phyloP scores from a whole-genome alignment of 2,797 vertebrate species.

The Octomys mimax region DNA sequence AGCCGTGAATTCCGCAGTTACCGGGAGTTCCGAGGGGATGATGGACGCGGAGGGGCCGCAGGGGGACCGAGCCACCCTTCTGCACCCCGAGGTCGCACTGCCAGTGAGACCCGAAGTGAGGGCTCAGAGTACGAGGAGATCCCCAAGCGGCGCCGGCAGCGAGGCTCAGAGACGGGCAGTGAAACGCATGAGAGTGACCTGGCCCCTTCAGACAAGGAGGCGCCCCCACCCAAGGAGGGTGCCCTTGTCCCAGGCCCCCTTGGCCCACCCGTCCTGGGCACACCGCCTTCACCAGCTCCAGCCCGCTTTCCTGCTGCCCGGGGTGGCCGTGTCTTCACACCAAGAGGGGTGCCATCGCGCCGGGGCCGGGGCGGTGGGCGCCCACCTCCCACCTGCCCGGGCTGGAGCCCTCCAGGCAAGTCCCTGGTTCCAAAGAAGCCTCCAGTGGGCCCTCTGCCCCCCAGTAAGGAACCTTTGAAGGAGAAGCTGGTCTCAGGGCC shows the following conservation, averaged over 20 bases:
- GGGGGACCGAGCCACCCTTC: constrained; percentile 79
- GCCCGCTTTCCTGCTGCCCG: constrained; percentile 82
- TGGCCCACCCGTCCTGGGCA: constrained; percentile 42
- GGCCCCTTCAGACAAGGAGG: constrained; percentile 94
- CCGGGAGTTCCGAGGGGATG: constrained; percentile 88
- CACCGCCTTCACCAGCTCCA: constrained; percentile 69
- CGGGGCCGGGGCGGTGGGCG: constrained; percentile 93
- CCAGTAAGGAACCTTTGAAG: constrained; percentile 77
- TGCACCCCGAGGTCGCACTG: constrained; percentile 90
- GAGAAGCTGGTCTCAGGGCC: constrained; percentile 83
- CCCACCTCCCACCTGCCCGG: constrained; percentile 77
- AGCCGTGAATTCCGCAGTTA: constrained; percentile 92
- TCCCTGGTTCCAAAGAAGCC: constrained; percentile 81
- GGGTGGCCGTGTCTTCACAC: constrained; percentile 94
- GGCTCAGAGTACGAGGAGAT: constrained; percentile 97
- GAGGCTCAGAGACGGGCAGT: constrained; percentile 96
- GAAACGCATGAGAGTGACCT: constrained; percentile 93
- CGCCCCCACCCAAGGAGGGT: constrained; percentile 82
- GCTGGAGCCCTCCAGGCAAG: constrained; percentile 84
- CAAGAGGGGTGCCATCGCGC: constrained; percentile 95
- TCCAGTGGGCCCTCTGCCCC: constrained; percentile 35
- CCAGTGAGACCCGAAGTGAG: constrained; percentile 96
- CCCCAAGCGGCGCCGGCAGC: constrained; percentile 94
- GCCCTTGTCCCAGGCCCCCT: constrained; percentile 70
- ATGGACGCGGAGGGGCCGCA: constrained; percentile 79